These are phyloP conservation scores for Acrobasis suavella DNA, from an alignment of 2,888 invertebrate genomes.

Conservation along the genomic window DNA sequence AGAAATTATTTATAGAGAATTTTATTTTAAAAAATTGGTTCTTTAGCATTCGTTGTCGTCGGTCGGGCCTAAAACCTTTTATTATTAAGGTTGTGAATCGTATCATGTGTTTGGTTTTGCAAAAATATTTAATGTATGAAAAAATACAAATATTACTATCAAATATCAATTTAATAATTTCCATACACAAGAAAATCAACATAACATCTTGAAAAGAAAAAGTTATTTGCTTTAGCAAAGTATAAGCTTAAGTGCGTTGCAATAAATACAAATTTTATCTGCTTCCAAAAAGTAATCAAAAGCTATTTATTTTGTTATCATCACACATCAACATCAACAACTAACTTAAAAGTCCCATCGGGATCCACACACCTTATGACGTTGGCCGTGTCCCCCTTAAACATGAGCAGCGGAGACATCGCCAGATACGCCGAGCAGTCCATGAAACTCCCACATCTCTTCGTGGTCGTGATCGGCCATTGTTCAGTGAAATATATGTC, in stretches of 20 bases:
- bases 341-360: conserved; percentile 23
- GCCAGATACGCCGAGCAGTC: background rate
- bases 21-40: too few species aligned
- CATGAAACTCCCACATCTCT: background rate
- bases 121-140: too few species aligned
- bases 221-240: too few species aligned
- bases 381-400: conserved; percentile 10
- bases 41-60: too few species aligned
- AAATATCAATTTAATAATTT: background rate
- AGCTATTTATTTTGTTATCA: background rate
- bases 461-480: background rate
- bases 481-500: background rate
- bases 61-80: too few species aligned
- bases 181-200: background rate
- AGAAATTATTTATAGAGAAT: too few species aligned
- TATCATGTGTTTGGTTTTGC: too few species aligned
- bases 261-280: too few species aligned
- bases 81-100: too few species aligned
- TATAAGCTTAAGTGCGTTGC: too few species aligned
- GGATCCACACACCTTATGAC: conserved; percentile 24
- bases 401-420: background rate
- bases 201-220: background rate
- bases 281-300: too few species aligned
- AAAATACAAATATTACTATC: too few species aligned
- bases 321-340: conserved; percentile 9